Conservation (phyloP, 2,888 invertebrate genomes). For the Julus scanicus region DNA sequence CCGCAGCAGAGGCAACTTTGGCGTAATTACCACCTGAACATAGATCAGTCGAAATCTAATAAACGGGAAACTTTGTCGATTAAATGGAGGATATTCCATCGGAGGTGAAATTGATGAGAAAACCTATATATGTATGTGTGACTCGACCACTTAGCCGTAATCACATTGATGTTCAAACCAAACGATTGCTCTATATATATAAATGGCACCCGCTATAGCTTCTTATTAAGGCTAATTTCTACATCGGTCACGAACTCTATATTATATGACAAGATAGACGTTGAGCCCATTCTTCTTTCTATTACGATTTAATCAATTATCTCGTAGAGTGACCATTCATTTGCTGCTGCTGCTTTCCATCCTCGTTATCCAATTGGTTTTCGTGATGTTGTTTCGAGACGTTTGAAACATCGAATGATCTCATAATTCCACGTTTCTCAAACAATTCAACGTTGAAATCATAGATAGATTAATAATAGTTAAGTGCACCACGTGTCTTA, state of each 20-base stretch:
- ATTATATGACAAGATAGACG: neutral
- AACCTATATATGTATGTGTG: constrained; percentile 50
- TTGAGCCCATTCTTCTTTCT: neutral
- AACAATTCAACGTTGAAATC: too few species aligned
- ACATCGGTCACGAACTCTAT: neutral
- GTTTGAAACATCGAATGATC: neutral
- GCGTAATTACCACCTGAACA: constrained; percentile 56
- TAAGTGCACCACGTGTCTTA: too few species aligned
- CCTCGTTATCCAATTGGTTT: constrained; percentile 7
- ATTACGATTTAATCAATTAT: constrained; percentile 55
- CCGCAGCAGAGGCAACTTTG: constrained; percentile 34
- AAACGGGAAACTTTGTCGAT: constrained; percentile 55
- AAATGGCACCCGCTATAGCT: constrained; percentile 23
- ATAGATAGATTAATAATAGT: too few species aligned
- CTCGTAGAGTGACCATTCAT: constrained; percentile 50
- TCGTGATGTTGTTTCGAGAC: neutral
- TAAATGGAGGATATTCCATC: constrained; percentile 55
- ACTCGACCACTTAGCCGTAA: constrained; percentile 55
- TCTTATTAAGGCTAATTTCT: constrained; percentile 46
- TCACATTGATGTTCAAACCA: constrained; percentile 55
- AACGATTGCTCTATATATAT: constrained; percentile 37
- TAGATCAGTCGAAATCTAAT: constrained; percentile 57
- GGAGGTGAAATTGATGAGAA: constrained; percentile 54
- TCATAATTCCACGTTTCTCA: too few species aligned
- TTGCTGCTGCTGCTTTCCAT: constrained; percentile 4